Evolutionary conservation across 2,888 invertebrate genomes (phyloP).

Genomic region (Hydropsyche betteni): DNA sequence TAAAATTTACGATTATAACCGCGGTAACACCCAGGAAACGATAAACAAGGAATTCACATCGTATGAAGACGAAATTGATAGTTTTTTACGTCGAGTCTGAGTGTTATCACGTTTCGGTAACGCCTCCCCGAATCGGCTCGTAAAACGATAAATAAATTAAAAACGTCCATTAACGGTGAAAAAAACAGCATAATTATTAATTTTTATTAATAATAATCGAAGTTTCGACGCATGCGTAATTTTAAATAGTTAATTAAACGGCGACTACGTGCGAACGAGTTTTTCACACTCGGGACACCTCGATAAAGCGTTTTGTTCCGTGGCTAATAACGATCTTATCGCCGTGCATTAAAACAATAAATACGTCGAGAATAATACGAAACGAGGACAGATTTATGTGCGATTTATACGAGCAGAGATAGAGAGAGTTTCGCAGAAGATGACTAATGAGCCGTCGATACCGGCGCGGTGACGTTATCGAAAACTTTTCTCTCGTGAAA

Average conservation of each 20-base stretch:
- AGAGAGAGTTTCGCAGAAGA: too few relatives aligned
- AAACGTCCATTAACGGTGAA: not conserved
- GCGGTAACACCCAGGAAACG: conserved; percentile 5
- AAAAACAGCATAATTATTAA: conserved; percentile 4
- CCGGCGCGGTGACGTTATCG: too few relatives aligned
- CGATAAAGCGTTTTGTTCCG: conserved; percentile 17
- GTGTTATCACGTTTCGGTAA: not conserved
- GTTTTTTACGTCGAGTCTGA: too few relatives aligned
- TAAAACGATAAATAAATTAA: conserved; percentile 1
- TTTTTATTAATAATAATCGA: conserved; percentile 1
- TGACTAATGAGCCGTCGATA: too few relatives aligned
- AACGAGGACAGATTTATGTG: conserved; percentile 2
- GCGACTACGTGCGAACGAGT: conserved; percentile 3
- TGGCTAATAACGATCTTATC: conserved; percentile 19
- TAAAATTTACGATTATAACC: not conserved
- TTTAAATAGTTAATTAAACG: conserved; percentile 7
- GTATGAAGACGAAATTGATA: conserved; percentile 13
- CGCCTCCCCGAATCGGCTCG: not conserved
- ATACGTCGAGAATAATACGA: not conserved
- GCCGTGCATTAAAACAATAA: not conserved
- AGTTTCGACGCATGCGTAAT: not conserved
- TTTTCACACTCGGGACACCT: conserved; percentile 12
- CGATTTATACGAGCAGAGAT: not conserved
- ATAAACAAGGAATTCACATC: conserved; percentile 16
- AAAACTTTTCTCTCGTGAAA: too few relatives aligned